These are phyloP conservation scores for Drosophila pandora DNA, from an alignment of 1,140 invertebrate genomes.

Conservation along the genomic window DNA sequence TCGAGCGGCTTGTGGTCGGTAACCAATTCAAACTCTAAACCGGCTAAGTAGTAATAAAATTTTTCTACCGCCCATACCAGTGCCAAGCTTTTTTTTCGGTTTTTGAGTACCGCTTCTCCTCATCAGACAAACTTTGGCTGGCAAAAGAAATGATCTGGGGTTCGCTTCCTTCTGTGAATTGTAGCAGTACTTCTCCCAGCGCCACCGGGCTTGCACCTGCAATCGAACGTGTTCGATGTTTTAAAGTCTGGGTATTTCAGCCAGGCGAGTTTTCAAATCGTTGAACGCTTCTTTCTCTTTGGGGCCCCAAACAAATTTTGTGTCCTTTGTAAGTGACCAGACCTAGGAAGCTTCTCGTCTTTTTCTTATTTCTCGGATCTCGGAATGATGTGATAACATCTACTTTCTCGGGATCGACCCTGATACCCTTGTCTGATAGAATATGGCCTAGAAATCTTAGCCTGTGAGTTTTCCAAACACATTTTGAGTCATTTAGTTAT, in stretches of 20 bases:
- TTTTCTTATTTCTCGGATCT: slow-evolving; percentile 47
- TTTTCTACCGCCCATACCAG: too few species aligned
- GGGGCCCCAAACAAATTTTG: slow-evolving; percentile 69
- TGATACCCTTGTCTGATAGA: too few species aligned
- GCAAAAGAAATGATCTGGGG: slow-evolving; percentile 32
- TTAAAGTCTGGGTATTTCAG: too few species aligned
- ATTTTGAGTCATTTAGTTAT: too few species aligned
- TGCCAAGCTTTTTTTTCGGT: too few species aligned
- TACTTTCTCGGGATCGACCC: slow-evolving; percentile 50
- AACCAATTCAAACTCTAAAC: too few species aligned
- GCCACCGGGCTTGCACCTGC: slow-evolving; percentile 66
- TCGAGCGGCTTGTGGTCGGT: too few species aligned
- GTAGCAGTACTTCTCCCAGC: slow-evolving; percentile 55
- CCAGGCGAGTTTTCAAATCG: slow-evolving; percentile 21
- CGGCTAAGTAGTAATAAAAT: too few species aligned
- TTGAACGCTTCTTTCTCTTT: slow-evolving; percentile 26
- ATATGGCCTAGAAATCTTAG: too few species aligned
- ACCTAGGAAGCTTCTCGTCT: slow-evolving; percentile 72
- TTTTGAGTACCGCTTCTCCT: slow-evolving; percentile 83
- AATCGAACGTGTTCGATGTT: slow-evolving; percentile 45
- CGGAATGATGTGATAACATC: slow-evolving; percentile 32
- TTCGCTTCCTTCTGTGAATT: slow-evolving; percentile 2
- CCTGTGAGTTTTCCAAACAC: too few species aligned
- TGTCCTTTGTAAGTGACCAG: slow-evolving; percentile 69
- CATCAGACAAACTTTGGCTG: slow-evolving; percentile 75